A percentile compares a stretch with the other conserved stretches of the same genome.
Conservation (phyloP, 2,797 vertebrate genomes). For the Sandelia bainsii region DNA sequence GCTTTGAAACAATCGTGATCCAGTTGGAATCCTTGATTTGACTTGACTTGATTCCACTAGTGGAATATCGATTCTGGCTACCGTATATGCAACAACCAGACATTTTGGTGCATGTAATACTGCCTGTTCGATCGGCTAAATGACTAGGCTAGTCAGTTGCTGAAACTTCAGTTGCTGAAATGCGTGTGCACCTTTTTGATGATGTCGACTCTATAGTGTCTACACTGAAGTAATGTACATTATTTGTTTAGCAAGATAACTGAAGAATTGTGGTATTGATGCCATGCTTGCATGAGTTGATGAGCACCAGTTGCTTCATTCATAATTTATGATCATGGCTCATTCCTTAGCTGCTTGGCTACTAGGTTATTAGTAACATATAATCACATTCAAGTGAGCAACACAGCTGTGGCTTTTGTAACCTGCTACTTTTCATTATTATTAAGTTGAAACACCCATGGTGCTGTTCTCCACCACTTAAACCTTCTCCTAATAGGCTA, state of each 20-base stretch:
- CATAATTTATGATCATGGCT: not conserved
- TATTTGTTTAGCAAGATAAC: constrained; percentile 1
- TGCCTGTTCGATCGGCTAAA: no score
- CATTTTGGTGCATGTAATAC: no score
- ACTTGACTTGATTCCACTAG: no score
- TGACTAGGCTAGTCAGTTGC: no score
- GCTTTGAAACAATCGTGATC: no score
- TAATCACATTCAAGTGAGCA: not conserved
- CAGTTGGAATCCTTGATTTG: no score
- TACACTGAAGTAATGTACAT: not conserved
- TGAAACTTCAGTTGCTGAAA: no score
- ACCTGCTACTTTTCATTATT: not conserved
- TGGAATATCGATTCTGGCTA: no score
- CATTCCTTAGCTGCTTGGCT: not conserved
- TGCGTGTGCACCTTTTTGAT: no score
- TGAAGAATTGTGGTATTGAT: constrained; percentile 1
- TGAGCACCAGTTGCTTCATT: not conserved
- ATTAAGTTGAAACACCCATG: not conserved
- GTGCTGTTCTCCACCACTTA: not conserved
- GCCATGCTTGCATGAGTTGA: not conserved
- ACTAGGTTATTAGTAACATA: not conserved
- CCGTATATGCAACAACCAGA: no score
- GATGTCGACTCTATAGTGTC: no score
- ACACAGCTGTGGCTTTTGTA: not conserved
- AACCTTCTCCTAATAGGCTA: not conserved